Base-by-base conservation (phyloP, 2,113 vertebrate species). In the Bucco capensis region DNA sequence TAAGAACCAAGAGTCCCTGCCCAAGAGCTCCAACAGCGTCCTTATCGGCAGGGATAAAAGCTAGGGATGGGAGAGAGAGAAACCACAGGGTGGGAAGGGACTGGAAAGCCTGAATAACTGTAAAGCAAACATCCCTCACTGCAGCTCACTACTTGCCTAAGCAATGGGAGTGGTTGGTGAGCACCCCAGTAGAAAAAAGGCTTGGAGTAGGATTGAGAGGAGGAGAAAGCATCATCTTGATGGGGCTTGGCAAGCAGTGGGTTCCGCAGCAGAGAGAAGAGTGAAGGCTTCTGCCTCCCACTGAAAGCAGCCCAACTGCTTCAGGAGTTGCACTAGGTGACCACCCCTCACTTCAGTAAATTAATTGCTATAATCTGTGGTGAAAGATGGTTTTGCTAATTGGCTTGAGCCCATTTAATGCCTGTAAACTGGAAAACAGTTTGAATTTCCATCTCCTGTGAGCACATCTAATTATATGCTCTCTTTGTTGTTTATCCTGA, bases 91-190 rank as follows among this genome's bases (percentile, higher is more conserved):
- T 79, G 56, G 81, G 93, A 89, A 51, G 72, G 74, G 71, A 61
- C 47, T 94, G 86, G 58, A 82, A 73, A 82, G 46, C 8, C 62
- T 88, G 71, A 69, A 66, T 72, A 72, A 86, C 70, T 94, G 83
- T 47, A 89, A 93, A 92, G 81, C 62, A 93, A 92, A 88, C 92
- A 96, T 71, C 42, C 58, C 82, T 82, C 70, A 50, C 66, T 89
- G 12, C 80, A 94, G 83, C 83, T 94, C 83, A 19, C 83, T 95
- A 72, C 92, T 90, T 95, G 96, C 66, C 73, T 90, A 46, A 60
- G 75, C 2, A 24, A 75, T 86, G 80, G 94, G 83, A 91, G 86
- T 82, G 88, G 73, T 27, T 83, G 24, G 1, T 0, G 2, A 86
- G 44, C 83, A 89, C 66, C 83, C 64, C 61, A 77, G 65, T 40